phyloP scores from a whole-genome alignment of 2,113 vertebrate genomes.

The Junco hyemalis region DNA sequence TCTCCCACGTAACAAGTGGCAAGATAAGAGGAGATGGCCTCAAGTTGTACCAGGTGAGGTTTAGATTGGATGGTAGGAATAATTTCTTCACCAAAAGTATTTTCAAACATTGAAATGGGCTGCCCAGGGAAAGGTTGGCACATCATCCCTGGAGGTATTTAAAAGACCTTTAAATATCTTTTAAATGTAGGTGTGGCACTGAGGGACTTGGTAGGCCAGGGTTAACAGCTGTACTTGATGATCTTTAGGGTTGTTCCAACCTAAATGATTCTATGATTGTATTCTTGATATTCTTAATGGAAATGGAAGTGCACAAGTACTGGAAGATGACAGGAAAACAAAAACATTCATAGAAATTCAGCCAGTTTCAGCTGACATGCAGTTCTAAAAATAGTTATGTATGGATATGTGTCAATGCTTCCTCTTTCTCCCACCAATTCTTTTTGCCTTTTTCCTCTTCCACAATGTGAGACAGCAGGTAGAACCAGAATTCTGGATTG shows the following conservation, averaged over 20 bases:
- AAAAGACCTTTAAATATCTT: background rate
- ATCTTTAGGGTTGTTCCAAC: background rate
- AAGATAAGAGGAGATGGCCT: background rate
- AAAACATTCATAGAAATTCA: background rate
- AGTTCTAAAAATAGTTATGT: background rate
- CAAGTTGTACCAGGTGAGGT: background rate
- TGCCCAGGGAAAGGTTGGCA: background rate
- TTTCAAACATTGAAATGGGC: background rate
- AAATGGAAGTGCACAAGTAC: background rate
- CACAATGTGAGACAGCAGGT: background rate
- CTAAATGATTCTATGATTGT: background rate
- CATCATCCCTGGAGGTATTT: background rate
- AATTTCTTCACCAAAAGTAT: rapidly evolving
- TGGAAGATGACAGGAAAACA: background rate
- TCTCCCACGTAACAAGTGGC: background rate
- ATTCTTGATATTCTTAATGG: background rate
- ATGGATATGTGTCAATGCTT: background rate
- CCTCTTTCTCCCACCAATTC: background rate
- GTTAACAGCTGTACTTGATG: rapidly evolving
- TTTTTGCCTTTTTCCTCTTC: background rate
- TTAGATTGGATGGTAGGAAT: background rate
- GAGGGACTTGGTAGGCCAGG: background rate
- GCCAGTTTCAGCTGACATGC: background rate
- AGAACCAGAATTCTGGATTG: background rate
- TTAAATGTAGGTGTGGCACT: rapidly evolving